phyloP scores from a whole-genome alignment of 1,140 invertebrate genomes.

The Maniola jurtina region DNA sequence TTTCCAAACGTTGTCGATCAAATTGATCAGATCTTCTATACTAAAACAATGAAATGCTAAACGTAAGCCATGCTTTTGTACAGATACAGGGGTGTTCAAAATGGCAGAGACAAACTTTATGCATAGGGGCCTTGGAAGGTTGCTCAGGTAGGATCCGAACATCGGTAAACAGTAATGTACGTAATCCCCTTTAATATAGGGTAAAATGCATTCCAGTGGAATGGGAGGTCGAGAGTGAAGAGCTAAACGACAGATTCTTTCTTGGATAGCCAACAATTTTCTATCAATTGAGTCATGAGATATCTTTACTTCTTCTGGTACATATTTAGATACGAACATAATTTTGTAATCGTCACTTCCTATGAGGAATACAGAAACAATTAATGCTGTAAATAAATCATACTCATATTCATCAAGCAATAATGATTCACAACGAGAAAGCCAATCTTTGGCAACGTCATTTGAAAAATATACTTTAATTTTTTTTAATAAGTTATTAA shows the following conservation, averaged over 20 bases:
- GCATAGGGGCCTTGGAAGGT: slow-evolving; percentile 39
- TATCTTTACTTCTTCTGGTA: slow-evolving; percentile 49
- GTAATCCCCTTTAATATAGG: slow-evolving; percentile 60
- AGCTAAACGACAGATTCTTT: slow-evolving; percentile 48
- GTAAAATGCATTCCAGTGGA: slow-evolving; percentile 37
- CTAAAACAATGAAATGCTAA: slow-evolving; percentile 51
- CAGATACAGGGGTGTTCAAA: slow-evolving; percentile 47
- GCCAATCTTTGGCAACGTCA: slow-evolving; percentile 43
- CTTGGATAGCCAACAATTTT: slow-evolving; percentile 42
- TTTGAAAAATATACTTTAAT: slow-evolving; percentile 55
- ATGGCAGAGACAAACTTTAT: slow-evolving; percentile 46
- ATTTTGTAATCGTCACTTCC: slow-evolving; percentile 40
- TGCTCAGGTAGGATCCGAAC: slow-evolving; percentile 47
- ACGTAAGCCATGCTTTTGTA: slow-evolving; percentile 59
- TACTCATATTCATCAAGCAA: slow-evolving; percentile 10
- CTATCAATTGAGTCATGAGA: slow-evolving; percentile 36
- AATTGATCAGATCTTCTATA: slow-evolving; percentile 39
- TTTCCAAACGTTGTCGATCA: slow-evolving; percentile 46
- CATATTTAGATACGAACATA: slow-evolving; percentile 47
- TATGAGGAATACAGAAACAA: slow-evolving; percentile 52
- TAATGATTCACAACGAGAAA: slow-evolving; percentile 33
- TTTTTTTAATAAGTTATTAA: slow-evolving; percentile 42
- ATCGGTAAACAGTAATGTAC: slow-evolving; percentile 49
- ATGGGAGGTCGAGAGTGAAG: slow-evolving; percentile 53
- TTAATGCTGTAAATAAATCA: slow-evolving; percentile 14